phyloP scores from a whole-genome alignment of 2,113 vertebrate genomes.

The Harpagus bidentatus region DNA sequence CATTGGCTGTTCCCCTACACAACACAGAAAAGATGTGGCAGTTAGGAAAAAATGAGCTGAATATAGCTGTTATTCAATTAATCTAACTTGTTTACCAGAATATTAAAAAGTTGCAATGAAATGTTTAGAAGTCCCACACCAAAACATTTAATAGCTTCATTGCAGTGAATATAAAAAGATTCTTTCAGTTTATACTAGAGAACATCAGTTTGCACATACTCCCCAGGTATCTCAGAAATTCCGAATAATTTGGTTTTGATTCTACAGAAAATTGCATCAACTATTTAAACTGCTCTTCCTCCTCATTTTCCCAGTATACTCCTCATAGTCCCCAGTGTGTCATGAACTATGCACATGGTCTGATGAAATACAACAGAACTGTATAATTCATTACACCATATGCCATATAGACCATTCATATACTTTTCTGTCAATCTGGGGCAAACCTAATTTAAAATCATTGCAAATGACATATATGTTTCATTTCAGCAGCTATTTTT shows the following conservation, averaged over 20 bases:
- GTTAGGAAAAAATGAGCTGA: background rate
- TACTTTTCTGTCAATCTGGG: background rate
- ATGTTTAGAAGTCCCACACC: background rate
- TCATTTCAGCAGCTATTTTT: background rate
- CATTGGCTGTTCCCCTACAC: slow-evolving; percentile 85
- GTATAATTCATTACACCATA: background rate
- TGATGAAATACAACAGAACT: background rate
- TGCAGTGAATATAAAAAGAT: background rate
- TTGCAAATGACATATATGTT: background rate
- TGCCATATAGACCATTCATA: background rate
- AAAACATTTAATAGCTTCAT: background rate
- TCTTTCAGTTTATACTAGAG: background rate
- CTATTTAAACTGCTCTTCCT: background rate
- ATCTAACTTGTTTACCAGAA: background rate
- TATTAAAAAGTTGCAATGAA: background rate
- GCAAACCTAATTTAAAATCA: background rate
- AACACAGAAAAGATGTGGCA: background rate
- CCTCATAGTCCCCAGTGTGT: background rate
- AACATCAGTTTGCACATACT: background rate
- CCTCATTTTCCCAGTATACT: background rate
- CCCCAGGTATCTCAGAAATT: background rate
- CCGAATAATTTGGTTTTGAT: background rate
- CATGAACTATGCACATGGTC: background rate
- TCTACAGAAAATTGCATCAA: background rate
- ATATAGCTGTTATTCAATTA: background rate